phyloP scores from a whole-genome alignment of 2,113 vertebrate species.

The Pseudolaguvia tuberculata region DNA sequence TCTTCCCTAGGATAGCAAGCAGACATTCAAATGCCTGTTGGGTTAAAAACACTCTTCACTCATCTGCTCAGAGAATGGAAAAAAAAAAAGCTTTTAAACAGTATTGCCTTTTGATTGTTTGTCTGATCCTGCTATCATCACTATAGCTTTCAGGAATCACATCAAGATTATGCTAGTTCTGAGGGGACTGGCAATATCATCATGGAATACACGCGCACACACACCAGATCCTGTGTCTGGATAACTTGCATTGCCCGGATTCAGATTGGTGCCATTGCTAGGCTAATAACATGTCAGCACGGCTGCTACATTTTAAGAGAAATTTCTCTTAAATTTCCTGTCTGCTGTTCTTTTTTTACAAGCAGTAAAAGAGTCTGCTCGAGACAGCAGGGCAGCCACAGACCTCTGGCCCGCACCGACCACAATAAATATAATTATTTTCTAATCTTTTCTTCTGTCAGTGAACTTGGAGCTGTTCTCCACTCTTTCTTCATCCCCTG shows the following conservation, averaged over 20 bases:
- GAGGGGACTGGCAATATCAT: constrained; percentile 11
- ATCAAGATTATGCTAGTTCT: not conserved
- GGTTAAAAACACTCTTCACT: not conserved
- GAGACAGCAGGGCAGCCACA: constrained; percentile 6
- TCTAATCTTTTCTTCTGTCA: constrained; percentile 48
- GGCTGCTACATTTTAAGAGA: constrained; percentile 19
- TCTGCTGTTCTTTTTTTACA: constrained; percentile 33
- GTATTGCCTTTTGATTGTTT: not conserved
- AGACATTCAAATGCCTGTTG: not conserved
- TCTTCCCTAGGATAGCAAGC: constrained; percentile 18
- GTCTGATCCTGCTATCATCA: not conserved
- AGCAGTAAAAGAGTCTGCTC: constrained; percentile 2
- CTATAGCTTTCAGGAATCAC: not conserved
- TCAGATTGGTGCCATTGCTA: constrained; percentile 27
- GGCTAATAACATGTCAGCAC: constrained; percentile 31
- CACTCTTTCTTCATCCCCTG: not conserved
- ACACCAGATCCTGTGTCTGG: not conserved
- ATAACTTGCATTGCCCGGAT: not conserved
- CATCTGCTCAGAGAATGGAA: not conserved
- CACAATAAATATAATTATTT: constrained; percentile 40
- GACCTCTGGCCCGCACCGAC: constrained; percentile 3
- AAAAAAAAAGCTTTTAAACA: not conserved
- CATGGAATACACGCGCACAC: not conserved
- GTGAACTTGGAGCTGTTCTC: constrained; percentile 8
- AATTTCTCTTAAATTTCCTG: constrained; percentile 21